Percentiles rank a stretch among this genome's conserved stretches.
Conservation (phyloP, 2,888 invertebrate species). For the Branchellion lobata region DNA sequence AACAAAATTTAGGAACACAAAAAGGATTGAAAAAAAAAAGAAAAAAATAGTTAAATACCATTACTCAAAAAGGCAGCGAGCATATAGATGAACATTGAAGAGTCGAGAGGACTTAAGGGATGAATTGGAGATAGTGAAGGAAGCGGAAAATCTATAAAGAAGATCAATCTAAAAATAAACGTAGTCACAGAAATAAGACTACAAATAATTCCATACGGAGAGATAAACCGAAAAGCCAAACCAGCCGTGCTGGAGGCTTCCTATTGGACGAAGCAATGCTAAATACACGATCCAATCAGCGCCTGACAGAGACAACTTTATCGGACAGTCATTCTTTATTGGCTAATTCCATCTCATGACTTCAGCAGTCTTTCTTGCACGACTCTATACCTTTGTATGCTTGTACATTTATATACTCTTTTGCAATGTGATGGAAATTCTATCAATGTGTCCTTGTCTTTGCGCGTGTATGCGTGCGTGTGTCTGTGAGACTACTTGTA, state of each 20-base stretch:
- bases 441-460: background rate
- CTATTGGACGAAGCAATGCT: slow-evolving; percentile 3
- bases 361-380: background rate
- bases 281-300: background rate
- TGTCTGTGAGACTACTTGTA: background rate
- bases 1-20: too few relatives aligned
- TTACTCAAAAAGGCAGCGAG: too few relatives aligned
- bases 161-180: background rate
- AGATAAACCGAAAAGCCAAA: background rate
- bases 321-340: background rate
- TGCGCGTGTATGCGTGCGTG: background rate
- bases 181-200: background rate
- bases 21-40: too few relatives aligned
- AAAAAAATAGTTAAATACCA: too few relatives aligned
- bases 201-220: background rate
- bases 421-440: background rate
- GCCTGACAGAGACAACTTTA: background rate
- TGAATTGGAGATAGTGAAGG: background rate
- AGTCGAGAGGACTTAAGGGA: background rate
- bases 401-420: background rate
- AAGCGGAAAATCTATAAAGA: slow-evolving; percentile 14
- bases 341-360: slow-evolving; percentile 8
- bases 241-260: background rate
- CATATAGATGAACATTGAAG: background rate
- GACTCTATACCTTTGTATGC: background rate